Evolutionary conservation across 2,888 invertebrate species (phyloP), one percentile per base, ranked within the genome.

Genomic region (Argynnis bischoffii): DNA sequence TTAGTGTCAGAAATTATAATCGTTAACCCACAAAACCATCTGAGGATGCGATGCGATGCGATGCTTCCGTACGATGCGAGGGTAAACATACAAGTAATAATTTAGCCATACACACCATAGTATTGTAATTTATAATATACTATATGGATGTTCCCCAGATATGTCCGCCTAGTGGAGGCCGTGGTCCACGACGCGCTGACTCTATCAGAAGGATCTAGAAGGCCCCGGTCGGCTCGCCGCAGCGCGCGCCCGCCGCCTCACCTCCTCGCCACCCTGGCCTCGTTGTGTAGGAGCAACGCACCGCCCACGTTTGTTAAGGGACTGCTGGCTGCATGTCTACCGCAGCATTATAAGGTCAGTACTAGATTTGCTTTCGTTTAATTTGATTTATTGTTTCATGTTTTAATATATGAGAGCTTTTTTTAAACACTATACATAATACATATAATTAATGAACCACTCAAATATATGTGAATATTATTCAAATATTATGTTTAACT

Each of bases 161-260:
- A 99, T 89, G 98, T 98, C 3, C 95, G 96, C 14, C 89, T 98
- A 41, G 95, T 99, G 47, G 99, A 99, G 86, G 96, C 97, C 61
- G 95, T 96, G 74, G 95, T 98, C 76, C 97, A 98, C 82, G 97
- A 98, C 81, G 96, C 97, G 48, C 87, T 99, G 76, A 98, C 98
- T 1, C 94, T 97, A 66, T 96, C 97, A 81, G 82, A 80, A 71
- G 79, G 79, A 48, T 79, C 78, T 61, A 75, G 77, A 66, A 79
- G 67, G 74, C 94, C 71, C 93, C 96, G 63, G 87, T 94, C 18
- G 86, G 94, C 59, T 85, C 93, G 72, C 87, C 93, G 70, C 87
- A 93, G 47, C 82, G 90, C 65, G 83, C 95, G 75, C 95, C 97
- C 53, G 98, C 99, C 93, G 89, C 98, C 70, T 96, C 98, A 90